phyloP scores from a whole-genome alignment of 2,797 vertebrate genomes.

The Valencia hispanica region DNA sequence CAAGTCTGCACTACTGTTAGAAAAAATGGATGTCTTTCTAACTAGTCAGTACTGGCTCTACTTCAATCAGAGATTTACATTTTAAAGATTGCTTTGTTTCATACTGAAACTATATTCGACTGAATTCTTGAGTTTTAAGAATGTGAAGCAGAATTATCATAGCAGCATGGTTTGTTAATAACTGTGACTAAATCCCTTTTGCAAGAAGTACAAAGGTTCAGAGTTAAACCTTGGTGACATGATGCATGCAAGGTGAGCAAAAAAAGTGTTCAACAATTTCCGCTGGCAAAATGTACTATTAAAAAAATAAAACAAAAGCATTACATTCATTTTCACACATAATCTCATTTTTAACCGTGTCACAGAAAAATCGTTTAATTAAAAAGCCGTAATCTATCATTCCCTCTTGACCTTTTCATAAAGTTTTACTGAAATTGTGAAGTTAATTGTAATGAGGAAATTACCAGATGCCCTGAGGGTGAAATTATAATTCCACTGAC shows the following conservation, averaged over 20 bases:
- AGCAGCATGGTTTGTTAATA: constrained; percentile 14
- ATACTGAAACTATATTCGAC: constrained; percentile 24
- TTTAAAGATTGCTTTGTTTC: constrained; percentile 25
- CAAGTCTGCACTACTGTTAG: not conserved
- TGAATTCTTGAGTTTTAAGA: constrained; percentile 29
- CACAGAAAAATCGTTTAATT: constrained; percentile 46
- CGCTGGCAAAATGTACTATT: constrained; percentile 21
- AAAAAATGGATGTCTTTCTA: constrained; percentile 36
- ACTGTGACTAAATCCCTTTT: constrained; percentile 11
- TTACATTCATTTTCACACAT: constrained; percentile 25
- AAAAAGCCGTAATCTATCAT: constrained; percentile 67
- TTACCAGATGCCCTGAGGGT: constrained; percentile 42
- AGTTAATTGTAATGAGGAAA: constrained; percentile 59
- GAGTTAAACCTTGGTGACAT: constrained; percentile 12
- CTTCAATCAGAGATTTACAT: constrained; percentile 37
- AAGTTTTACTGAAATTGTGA: constrained; percentile 57
- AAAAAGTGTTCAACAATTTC: constrained; percentile 22
- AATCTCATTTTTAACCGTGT: constrained; percentile 37
- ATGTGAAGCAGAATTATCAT: constrained; percentile 36
- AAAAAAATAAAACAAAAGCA: constrained; percentile 2
- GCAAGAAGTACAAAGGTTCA: constrained; percentile 13
- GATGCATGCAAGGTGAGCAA: constrained; percentile 27
- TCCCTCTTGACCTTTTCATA: constrained; percentile 71
- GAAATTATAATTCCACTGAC: constrained; percentile 23
- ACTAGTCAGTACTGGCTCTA: constrained; percentile 49